A percentile compares a stretch with the other conserved stretches of the same genome.
phyloP scores from a whole-genome alignment of 2,797 vertebrate genomes.

The Eulemur rubriventer region DNA sequence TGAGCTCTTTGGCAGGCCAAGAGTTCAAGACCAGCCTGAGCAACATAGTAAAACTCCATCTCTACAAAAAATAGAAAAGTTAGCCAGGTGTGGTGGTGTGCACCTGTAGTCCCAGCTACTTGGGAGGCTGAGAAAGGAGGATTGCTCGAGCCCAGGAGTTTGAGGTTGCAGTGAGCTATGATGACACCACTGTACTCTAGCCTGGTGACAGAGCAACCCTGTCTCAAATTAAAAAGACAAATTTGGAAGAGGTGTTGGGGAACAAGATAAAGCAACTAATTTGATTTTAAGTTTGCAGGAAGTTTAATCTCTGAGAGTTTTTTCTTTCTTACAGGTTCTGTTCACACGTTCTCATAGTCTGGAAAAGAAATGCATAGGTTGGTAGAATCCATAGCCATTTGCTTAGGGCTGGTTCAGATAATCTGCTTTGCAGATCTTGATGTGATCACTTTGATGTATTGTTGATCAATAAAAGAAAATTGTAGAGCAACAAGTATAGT shows the following conservation, averaged over 20 bases:
- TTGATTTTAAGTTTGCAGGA: conserved; percentile 6
- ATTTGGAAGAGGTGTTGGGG: neutral
- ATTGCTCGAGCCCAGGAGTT: neutral
- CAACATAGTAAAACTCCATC: neutral
- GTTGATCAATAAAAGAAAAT: neutral
- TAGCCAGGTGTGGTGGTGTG: neutral
- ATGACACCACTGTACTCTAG: neutral
- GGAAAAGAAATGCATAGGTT: neutral
- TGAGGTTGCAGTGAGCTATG: neutral
- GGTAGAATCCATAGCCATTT: neutral
- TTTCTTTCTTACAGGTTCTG: neutral
- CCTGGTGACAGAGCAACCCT: neutral
- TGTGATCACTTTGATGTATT: neutral
- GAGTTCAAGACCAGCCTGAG: neutral
- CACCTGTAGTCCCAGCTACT: neutral
- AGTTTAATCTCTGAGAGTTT: neutral
- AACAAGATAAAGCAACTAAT: neutral
- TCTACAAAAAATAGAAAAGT: neutral
- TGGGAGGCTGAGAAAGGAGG: neutral
- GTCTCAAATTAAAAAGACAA: neutral
- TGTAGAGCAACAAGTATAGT: neutral
- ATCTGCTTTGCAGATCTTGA: neutral
- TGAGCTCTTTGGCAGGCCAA: neutral
- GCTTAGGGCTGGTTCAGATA: neutral
- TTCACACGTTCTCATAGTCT: neutral